These are phyloP conservation scores for Clarias batrachus DNA, from an alignment of 2,113 vertebrate species.

Conservation along the genomic window DNA sequence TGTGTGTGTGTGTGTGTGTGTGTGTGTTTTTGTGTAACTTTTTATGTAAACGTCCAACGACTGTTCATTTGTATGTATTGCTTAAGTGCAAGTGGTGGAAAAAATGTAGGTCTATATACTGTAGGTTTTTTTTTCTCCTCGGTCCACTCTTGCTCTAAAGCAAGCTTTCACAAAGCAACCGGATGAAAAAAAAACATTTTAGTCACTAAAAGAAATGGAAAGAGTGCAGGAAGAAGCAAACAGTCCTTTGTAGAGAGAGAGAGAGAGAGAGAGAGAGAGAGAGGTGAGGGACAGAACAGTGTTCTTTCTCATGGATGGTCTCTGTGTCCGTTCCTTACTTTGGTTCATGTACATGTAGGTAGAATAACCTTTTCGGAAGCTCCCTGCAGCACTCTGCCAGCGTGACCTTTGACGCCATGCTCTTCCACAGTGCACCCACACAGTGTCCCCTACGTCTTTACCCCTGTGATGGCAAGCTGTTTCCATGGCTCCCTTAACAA, in stretches of 20 bases:
- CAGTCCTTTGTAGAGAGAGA: background rate
- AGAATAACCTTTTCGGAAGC: conserved; percentile 39
- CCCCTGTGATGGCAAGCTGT: background rate
- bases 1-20: conserved; percentile 50
- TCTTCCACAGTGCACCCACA: conserved; percentile 13
- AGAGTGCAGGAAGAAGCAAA: background rate
- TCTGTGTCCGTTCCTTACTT: background rate
- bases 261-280: background rate
- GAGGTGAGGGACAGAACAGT: background rate
- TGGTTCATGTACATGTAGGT: conserved; percentile 32
- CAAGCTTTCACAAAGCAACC: conserved; percentile 49
- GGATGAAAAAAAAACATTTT: conserved; percentile 49
- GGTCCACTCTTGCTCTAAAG: conserved; percentile 10
- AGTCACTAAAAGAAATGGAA: background rate
- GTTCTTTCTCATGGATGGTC: background rate
- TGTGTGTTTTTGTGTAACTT: conserved; percentile 43
- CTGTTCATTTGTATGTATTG: conserved; percentile 35
- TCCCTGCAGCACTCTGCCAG: conserved; percentile 31
- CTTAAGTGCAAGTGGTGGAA: conserved; percentile 8
- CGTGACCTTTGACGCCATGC: conserved; percentile 13
- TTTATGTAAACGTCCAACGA: conserved; percentile 64
- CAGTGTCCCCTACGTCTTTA: background rate
- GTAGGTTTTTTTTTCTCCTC: conserved; percentile 15
- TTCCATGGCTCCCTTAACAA: conserved; percentile 17
- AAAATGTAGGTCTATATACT: background rate